A percentile compares a stretch with the other conserved stretches of the same genome.
Conservation (phyloP, 2,113 vertebrate genomes). For the Macquaria australasica region DNA sequence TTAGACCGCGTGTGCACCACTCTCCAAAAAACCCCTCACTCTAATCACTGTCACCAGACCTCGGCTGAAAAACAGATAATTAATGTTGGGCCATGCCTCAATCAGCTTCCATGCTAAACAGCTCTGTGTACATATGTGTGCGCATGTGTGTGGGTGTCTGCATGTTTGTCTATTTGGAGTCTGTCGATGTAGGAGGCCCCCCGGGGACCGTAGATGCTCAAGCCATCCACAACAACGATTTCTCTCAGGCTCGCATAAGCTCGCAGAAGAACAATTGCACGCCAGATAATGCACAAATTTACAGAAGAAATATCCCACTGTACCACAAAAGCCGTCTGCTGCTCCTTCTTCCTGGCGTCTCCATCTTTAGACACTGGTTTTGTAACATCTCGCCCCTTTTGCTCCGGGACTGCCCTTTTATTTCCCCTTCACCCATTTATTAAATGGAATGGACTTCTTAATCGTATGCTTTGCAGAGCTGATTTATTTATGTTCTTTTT, state of each 20-base stretch:
- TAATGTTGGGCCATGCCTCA: conserved; percentile 77
- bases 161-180: conserved; percentile 68
- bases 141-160: conserved; percentile 62
- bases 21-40: conserved; percentile 64
- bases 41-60: conserved; percentile 73
- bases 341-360: conserved; percentile 26
- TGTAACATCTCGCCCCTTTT: background rate
- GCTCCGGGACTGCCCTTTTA: conserved; percentile 49
- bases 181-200: conserved; percentile 69
- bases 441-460: conserved; percentile 74
- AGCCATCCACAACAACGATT: conserved; percentile 73
- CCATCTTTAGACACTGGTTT: conserved; percentile 6
- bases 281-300: conserved; percentile 36
- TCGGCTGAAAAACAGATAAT: conserved; percentile 76
- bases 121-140: conserved; percentile 63
- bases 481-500: conserved; percentile 77
- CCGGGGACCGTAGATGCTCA: conserved; percentile 61
- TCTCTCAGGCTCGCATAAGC: conserved; percentile 53
- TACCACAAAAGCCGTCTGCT: conserved; percentile 27
- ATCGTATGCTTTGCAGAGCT: conserved; percentile 68
- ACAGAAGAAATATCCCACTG: background rate
- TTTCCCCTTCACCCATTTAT: conserved; percentile 68
- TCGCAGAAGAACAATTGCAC: conserved; percentile 60
- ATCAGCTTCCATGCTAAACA: conserved; percentile 78
- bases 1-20: conserved; percentile 56